These are phyloP conservation scores for Philypnodon macrostomus DNA, from an alignment of 2,797 vertebrate genomes.

Conservation along the genomic window DNA sequence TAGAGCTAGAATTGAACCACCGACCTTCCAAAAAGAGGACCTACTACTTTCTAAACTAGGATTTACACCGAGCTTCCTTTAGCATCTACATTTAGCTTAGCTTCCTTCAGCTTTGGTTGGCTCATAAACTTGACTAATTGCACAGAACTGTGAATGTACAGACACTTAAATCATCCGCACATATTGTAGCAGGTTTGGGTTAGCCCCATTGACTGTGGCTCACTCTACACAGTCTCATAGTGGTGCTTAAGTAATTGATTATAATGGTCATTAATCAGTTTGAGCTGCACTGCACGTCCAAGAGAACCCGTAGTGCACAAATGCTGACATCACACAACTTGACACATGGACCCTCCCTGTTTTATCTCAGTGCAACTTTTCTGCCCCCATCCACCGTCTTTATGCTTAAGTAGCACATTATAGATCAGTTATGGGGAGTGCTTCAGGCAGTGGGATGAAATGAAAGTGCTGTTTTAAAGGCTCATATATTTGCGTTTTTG, in stretches of 20 bases:
- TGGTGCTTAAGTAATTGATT: conserved; percentile 64
- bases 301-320: conserved; percentile 34
- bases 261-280: conserved; percentile 60
- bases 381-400: conserved; percentile 34
- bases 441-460: conserved; percentile 34
- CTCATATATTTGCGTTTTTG: conserved; percentile 17
- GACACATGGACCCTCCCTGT: conserved; percentile 31
- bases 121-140: conserved; percentile 48
- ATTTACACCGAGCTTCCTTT: no score
- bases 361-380: conserved; percentile 58
- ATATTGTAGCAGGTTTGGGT: conserved; percentile 19
- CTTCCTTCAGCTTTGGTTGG: conserved; percentile 13
- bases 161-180: conserved; percentile 42
- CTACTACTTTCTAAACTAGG: neutral
- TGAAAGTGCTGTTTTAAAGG: conserved; percentile 33
- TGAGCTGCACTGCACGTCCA: conserved; percentile 33
- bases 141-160: conserved; percentile 32
- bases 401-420: conserved; percentile 57
- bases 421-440: conserved; percentile 44
- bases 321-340: conserved; percentile 63
- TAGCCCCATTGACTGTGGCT: conserved; percentile 42
- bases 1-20: no score
- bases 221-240: conserved; percentile 36
- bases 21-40: no score
- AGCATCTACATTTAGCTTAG: conserved; percentile 36